Percentiles rank a stretch among this genome's conserved stretches.
Evolutionary conservation across 2,888 invertebrate species (phyloP).

Genomic region (Catocala sponsa): DNA sequence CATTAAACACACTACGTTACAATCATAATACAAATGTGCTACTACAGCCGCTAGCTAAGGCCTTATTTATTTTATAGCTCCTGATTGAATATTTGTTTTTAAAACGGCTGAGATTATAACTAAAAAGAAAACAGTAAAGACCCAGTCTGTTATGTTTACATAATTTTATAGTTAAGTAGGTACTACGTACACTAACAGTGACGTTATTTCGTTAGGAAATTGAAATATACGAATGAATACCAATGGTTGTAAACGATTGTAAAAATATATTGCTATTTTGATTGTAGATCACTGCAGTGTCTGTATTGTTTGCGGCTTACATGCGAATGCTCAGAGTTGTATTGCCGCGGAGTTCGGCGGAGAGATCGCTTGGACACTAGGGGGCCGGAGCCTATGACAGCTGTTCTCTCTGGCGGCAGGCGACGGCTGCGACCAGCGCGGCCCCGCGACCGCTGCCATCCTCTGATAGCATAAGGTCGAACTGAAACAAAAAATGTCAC

Average conservation of each 20-base stretch:
- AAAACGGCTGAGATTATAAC: slow-evolving; percentile 11
- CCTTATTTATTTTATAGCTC: slow-evolving; percentile 6
- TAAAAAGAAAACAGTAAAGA: slow-evolving; percentile 15
- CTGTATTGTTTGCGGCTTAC: slow-evolving; percentile 39
- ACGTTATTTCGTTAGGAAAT: slow-evolving; percentile 13
- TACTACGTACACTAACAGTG: slow-evolving; percentile 14
- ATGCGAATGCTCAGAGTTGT: slow-evolving; percentile 48
- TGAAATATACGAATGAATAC: slow-evolving; percentile 19
- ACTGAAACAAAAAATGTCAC: slow-evolving; percentile 86
- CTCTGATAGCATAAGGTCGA: slow-evolving; percentile 97
- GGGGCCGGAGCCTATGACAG: slow-evolving; percentile 51
- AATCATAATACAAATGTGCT: slow-evolving; percentile 39
- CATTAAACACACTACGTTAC: slow-evolving; percentile 36
- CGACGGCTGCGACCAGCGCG: slow-evolving; percentile 98
- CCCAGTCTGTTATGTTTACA: slow-evolving; percentile 14
- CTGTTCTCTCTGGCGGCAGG: slow-evolving; percentile 88
- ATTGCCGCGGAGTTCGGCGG: slow-evolving; percentile 41
- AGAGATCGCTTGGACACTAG: slow-evolving; percentile 51
- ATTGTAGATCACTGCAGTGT: slow-evolving; percentile 36
- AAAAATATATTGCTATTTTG: slow-evolving; percentile 39
- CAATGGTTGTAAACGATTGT: slow-evolving; percentile 32
- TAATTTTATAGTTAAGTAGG: slow-evolving; percentile 3
- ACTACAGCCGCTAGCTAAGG: slow-evolving; percentile 22
- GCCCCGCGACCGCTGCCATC: slow-evolving; percentile 99
- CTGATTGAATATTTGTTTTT: slow-evolving; percentile 8